Percentiles rank a stretch among this genome's conserved stretches.
Evolutionary conservation across 2,113 vertebrate species (phyloP).

Genomic region (Hemicordylus capensis): DNA sequence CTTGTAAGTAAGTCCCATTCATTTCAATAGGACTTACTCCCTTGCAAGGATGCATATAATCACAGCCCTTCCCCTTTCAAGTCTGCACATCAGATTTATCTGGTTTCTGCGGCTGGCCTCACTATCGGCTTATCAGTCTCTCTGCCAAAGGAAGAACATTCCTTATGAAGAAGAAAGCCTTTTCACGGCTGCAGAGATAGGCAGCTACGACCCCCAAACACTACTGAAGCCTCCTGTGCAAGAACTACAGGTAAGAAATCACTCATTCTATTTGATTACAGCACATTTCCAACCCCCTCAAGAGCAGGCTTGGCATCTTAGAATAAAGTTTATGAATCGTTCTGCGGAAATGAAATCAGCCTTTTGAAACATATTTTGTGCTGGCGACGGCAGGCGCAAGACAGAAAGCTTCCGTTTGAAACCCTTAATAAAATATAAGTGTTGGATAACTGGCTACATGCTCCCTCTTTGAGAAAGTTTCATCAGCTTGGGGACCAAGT

Average conservation of each 20-base stretch:
- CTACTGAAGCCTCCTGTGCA: background rate
- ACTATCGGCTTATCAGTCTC: background rate
- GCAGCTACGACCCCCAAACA: background rate
- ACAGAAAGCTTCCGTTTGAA: constrained; percentile 8
- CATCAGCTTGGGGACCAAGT: background rate
- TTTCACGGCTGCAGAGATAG: background rate
- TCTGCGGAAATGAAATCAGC: background rate
- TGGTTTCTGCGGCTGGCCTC: background rate
- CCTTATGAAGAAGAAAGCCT: background rate
- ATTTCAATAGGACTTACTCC: no score
- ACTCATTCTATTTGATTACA: constrained; percentile 13
- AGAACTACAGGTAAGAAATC: background rate
- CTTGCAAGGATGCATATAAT: no score
- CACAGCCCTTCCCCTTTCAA: no score
- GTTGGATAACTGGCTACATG: background rate
- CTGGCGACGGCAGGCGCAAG: background rate
- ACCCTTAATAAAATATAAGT: background rate
- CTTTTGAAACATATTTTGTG: background rate
- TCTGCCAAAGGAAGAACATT: background rate
- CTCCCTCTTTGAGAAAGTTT: background rate
- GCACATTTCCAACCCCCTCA: background rate
- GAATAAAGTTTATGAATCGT: constrained; percentile 4
- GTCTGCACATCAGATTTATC: background rate
- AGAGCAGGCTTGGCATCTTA: background rate
- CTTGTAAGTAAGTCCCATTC: no score